phyloP scores from a whole-genome alignment of 2,797 vertebrate species.

The Ficedula albicollis region DNA sequence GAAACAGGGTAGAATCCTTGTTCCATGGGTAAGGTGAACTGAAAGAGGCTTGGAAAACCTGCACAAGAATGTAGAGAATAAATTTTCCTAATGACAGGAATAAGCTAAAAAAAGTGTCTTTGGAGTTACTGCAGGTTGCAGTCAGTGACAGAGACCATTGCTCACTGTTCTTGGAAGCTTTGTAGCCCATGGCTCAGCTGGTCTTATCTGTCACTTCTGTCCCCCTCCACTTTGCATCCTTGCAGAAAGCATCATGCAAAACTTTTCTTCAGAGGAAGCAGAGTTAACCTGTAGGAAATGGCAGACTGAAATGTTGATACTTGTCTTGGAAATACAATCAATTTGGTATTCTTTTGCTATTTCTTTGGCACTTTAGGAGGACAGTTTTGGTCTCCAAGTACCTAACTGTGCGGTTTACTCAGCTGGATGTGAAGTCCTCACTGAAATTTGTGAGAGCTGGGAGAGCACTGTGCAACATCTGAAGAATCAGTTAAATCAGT shows the following conservation, averaged over 20 bases:
- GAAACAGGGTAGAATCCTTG: background rate
- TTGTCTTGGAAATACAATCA: background rate
- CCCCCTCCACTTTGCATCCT: background rate
- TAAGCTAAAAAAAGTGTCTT: background rate
- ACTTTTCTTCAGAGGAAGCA: background rate
- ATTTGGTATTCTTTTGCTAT: background rate
- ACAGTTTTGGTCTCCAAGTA: background rate
- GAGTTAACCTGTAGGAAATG: background rate
- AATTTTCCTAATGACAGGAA: background rate
- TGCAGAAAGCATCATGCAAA: background rate
- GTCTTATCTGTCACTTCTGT: background rate
- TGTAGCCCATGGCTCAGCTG: background rate
- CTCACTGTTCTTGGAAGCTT: background rate
- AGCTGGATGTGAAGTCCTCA: background rate
- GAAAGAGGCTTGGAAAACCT: background rate
- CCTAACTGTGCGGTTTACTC: background rate
- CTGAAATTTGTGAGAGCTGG: background rate
- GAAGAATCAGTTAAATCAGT: background rate
- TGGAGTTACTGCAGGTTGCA: background rate
- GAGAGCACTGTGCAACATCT: background rate
- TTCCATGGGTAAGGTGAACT: background rate
- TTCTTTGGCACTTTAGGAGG: background rate
- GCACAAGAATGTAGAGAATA: background rate
- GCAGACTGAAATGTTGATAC: background rate
- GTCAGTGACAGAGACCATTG: background rate